A percentile compares a stretch with the other conserved stretches of the same genome.
phyloP scores from a whole-genome alignment of 2,113 vertebrate genomes.

The Ardeotis arabs region DNA sequence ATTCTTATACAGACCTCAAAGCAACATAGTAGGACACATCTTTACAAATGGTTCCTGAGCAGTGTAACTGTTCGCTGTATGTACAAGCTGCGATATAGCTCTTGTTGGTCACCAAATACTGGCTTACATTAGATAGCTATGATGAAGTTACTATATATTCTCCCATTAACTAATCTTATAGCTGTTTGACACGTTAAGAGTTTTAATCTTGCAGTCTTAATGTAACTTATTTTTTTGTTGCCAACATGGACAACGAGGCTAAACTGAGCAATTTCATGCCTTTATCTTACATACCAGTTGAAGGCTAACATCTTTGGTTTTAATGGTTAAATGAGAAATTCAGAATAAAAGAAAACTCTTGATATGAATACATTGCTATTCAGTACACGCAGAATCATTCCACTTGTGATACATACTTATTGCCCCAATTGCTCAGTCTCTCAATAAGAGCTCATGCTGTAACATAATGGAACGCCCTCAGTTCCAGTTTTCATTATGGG shows the following conservation, averaged over 20 bases:
- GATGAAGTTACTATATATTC: neutral
- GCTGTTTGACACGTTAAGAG: neutral
- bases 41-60: neutral
- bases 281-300: neutral
- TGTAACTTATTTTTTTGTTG: neutral
- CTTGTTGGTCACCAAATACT: neutral
- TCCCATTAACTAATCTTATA: neutral
- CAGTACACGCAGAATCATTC: neutral
- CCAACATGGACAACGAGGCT: neutral
- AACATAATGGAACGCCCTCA: neutral
- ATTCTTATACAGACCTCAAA: neutral
- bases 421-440: neutral
- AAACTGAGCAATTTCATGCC: neutral
- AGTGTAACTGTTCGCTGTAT: neutral
- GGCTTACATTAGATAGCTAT: neutral
- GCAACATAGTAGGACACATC: neutral
- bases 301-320: neutral
- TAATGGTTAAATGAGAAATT: neutral
- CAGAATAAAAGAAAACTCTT: neutral
- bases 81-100: neutral
- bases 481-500: neutral
- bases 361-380: neutral
- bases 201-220: neutral
- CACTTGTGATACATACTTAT: neutral
- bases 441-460: neutral